A percentile compares a stretch with the other conserved stretches of the same genome.
Evolutionary conservation across 2,113 vertebrate species (phyloP).

Genomic region (Lepisosteus osseus): DNA sequence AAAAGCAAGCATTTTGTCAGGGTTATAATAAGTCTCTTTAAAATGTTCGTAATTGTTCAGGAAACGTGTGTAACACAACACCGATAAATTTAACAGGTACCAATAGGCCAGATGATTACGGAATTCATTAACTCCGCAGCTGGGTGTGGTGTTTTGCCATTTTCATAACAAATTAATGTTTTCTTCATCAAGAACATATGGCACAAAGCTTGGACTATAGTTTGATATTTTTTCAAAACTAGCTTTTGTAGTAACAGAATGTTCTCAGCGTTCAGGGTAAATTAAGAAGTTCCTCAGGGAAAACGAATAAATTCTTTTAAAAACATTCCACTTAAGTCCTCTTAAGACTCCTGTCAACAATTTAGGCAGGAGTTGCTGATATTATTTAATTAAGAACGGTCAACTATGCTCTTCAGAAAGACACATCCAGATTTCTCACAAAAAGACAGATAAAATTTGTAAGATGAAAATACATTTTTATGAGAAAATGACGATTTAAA

Average conservation of each 20-base stretch:
- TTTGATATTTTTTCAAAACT: slow-evolving; percentile 56
- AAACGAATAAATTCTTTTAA: slow-evolving; percentile 57
- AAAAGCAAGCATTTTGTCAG: slow-evolving; percentile 1
- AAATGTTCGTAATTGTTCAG: slow-evolving; percentile 1
- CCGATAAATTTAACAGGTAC: slow-evolving; percentile 2
- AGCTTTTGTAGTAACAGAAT: slow-evolving; percentile 24
- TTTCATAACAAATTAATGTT: slow-evolving; percentile 12
- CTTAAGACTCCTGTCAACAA: slow-evolving; percentile 51
- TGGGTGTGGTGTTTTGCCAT: not conserved
- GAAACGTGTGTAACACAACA: slow-evolving; percentile 12
- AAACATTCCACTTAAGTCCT: slow-evolving; percentile 53
- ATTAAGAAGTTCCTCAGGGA: slow-evolving; percentile 53
- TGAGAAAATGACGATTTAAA: too few species aligned
- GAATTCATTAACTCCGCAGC: slow-evolving; percentile 13
- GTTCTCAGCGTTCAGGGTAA: slow-evolving; percentile 50
- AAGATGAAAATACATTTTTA: too few species aligned
- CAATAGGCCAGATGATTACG: slow-evolving; percentile 1
- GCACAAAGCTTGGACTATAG: slow-evolving; percentile 51
- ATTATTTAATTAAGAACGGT: slow-evolving; percentile 36
- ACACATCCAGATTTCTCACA: too few species aligned
- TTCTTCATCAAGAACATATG: slow-evolving; percentile 56
- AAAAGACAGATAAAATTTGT: too few species aligned
- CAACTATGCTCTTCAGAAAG: slow-evolving; percentile 29
- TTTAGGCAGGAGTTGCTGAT: slow-evolving; percentile 45
- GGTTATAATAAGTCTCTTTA: not conserved